These are phyloP conservation scores for Tethea ocularis DNA, from an alignment of 2,888 invertebrate species.

Conservation along the genomic window DNA sequence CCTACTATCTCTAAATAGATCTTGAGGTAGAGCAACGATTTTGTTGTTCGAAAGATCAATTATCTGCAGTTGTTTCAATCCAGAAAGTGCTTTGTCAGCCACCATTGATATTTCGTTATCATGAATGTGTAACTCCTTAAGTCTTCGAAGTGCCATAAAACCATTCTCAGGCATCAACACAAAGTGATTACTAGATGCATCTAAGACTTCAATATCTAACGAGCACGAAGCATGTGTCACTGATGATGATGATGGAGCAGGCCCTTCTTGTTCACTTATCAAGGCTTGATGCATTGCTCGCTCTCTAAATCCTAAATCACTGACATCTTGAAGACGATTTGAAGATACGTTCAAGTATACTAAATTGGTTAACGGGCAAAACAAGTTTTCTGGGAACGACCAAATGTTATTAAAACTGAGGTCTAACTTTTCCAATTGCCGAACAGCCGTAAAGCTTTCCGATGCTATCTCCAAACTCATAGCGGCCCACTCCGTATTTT, in stretches of 20 bases:
- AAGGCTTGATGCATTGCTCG: constrained; percentile 86
- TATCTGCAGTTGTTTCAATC: constrained; percentile 91
- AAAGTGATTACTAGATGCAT: constrained; percentile 93
- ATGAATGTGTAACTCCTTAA: constrained; percentile 92
- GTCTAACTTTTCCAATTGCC: constrained; percentile 92
- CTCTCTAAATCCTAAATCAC: constrained; percentile 93
- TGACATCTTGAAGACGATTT: constrained; percentile 94
- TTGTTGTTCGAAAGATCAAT: constrained; percentile 96
- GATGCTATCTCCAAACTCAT: constrained; percentile 92
- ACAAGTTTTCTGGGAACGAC: constrained; percentile 93
- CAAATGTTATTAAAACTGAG: constrained; percentile 95
- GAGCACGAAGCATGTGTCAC: constrained; percentile 85
- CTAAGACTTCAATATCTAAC: constrained; percentile 91
- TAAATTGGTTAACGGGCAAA: constrained; percentile 91
- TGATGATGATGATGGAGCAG: constrained; percentile 66
- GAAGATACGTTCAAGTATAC: constrained; percentile 93
- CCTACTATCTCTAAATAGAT: constrained; percentile 91
- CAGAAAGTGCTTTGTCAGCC: constrained; percentile 91
- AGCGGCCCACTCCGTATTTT: constrained; percentile 93
- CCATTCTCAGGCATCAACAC: constrained; percentile 92
- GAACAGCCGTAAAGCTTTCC: constrained; percentile 89
- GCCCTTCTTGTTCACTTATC: constrained; percentile 84
- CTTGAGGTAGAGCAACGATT: constrained; percentile 93
- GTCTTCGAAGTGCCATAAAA: constrained; percentile 90
- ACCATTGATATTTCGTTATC: constrained; percentile 96